phyloP scores from a whole-genome alignment of 2,888 invertebrate genomes.

The Callyntrura sp. region DNA sequence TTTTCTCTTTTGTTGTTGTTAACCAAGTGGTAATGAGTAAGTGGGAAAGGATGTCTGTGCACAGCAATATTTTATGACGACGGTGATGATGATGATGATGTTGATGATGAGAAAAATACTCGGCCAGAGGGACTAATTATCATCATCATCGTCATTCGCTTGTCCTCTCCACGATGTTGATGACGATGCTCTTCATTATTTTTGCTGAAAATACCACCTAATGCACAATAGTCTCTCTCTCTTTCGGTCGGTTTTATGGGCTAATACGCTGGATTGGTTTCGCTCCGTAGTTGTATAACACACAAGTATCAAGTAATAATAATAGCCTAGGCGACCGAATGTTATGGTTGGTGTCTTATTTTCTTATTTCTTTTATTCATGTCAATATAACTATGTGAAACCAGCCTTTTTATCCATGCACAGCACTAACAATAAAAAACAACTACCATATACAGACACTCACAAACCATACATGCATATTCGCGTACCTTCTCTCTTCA shows the following conservation, averaged over 20 bases:
- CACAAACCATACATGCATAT: not conserved
- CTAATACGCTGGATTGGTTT: not conserved
- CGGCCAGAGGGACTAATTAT: constrained; percentile 38
- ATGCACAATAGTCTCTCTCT: constrained; percentile 2
- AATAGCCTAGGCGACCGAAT: too few species aligned
- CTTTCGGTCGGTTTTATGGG: not conserved
- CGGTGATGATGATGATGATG: not conserved
- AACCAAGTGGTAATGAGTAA: not conserved
- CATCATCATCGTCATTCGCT: not conserved
- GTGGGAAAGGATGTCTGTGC: not conserved
- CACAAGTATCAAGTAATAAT: not conserved
- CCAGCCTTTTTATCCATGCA: constrained; percentile 20
- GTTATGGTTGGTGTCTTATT: not conserved
- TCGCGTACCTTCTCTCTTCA: constrained; percentile 2
- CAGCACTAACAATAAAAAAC: constrained; percentile 5
- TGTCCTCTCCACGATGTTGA: not conserved
- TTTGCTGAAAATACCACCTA: not conserved
- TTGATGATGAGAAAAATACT: too few species aligned
- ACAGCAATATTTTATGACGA: not conserved
- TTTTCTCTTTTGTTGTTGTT: not conserved
- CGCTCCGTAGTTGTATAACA: not conserved
- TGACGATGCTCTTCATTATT: not conserved
- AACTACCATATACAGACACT: not conserved
- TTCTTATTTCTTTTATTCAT: constrained; percentile 14
- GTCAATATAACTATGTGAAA: constrained; percentile 20